Conservation (phyloP, 2,888 invertebrate species). For the Laothoe populi region DNA sequence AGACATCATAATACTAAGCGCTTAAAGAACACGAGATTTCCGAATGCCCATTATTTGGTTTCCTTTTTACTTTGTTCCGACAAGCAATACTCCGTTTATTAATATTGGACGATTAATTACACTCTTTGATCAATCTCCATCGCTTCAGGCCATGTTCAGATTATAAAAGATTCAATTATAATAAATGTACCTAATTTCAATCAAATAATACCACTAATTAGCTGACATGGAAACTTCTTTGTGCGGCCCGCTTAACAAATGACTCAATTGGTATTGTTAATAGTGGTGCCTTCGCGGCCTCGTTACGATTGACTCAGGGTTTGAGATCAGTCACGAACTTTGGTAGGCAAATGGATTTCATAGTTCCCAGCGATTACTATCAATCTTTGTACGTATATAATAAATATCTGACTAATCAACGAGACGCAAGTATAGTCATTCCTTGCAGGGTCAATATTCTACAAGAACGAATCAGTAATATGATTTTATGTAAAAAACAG, state of each 20-base stretch:
- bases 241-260: conserved; percentile 76
- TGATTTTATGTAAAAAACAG: not conserved
- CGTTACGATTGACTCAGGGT: conserved; percentile 55
- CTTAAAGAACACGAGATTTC: not conserved
- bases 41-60: conserved; percentile 35
- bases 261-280: conserved; percentile 80
- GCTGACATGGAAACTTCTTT: conserved; percentile 75
- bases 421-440: not conserved
- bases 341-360: conserved; percentile 31
- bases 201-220: conserved; percentile 82
- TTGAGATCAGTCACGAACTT: conserved; percentile 60
- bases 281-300: conserved; percentile 59
- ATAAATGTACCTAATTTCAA: conserved; percentile 81
- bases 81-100: conserved; percentile 52
- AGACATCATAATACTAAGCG: too few species aligned
- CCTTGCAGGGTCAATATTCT: conserved; percentile 7
- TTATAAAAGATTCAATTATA: conserved; percentile 77
- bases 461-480: not conserved
- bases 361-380: conserved; percentile 21
- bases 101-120: conserved; percentile 68
- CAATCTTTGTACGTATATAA: conserved; percentile 16
- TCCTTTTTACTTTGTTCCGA: conserved; percentile 41
- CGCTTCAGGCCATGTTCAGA: conserved; percentile 60
- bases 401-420: conserved; percentile 19
- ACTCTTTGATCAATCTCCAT: conserved; percentile 64